These are phyloP conservation scores for Heteronetta atricapilla DNA, from an alignment of 2,113 vertebrate species.

Conservation along the genomic window DNA sequence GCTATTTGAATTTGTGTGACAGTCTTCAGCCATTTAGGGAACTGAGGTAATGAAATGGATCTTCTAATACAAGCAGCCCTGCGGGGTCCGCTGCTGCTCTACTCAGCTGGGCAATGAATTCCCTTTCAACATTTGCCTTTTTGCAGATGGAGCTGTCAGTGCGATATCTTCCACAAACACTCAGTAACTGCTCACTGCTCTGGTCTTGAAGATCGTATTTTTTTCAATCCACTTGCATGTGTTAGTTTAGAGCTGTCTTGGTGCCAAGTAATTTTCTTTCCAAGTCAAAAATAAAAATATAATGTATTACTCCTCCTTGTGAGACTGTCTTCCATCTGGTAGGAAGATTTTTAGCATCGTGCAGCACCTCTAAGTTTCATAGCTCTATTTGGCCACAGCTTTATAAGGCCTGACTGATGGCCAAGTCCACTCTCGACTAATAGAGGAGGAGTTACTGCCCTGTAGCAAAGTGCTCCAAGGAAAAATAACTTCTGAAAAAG, in stretches of 20 bases:
- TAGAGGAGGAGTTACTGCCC: neutral
- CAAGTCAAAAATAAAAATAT: constrained; percentile 19
- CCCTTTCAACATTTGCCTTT: neutral
- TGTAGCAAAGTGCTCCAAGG: neutral
- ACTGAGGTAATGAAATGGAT: neutral
- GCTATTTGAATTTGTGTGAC: neutral
- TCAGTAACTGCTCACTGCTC: neutral
- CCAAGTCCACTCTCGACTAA: neutral
- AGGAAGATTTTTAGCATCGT: constrained; percentile 12
- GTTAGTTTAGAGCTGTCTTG: neutral
- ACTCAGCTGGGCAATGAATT: neutral
- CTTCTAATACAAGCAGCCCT: neutral
- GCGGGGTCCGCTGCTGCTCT: neutral
- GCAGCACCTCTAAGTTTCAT: constrained; percentile 39
- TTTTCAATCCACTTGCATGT: neutral
- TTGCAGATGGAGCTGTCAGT: neutral
- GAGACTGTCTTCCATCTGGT: constrained; percentile 35
- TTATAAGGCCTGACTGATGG: neutral
- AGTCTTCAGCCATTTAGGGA: neutral
- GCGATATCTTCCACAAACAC: neutral
- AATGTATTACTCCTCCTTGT: neutral
- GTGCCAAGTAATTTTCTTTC: constrained; percentile 24
- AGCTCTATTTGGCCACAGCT: neutral
- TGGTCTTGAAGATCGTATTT: neutral
- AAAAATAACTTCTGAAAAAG: neutral